Conservation (phyloP, 2,113 vertebrate species). For the Acanthochromis polyacanthus region DNA sequence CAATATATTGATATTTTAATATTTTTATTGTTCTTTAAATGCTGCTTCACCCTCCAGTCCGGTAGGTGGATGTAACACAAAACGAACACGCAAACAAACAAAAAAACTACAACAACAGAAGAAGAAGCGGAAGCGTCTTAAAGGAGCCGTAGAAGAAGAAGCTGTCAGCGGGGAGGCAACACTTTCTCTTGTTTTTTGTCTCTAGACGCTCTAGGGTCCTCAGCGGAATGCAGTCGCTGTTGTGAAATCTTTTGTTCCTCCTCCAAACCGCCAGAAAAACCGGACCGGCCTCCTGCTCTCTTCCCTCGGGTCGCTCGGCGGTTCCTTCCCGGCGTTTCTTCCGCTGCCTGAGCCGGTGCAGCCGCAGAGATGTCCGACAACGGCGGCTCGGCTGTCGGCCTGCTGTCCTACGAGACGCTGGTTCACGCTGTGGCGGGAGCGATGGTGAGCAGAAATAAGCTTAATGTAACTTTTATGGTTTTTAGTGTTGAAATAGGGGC, state of each 20-base stretch:
- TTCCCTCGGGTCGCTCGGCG: neutral
- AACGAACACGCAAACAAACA: no score
- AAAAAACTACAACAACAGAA: neutral
- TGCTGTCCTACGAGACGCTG: constrained; percentile 86
- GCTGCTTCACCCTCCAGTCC: neutral
- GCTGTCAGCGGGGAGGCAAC: constrained; percentile 17
- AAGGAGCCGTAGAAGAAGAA: neutral
- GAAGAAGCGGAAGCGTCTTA: no score
- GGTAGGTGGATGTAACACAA: neutral
- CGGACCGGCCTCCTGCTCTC: neutral
- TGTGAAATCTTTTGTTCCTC: neutral
- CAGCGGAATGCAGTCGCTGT: neutral
- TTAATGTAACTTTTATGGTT: no score
- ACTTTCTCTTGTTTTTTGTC: neutral
- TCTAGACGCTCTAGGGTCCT: fast-evolving
- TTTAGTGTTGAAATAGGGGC: neutral
- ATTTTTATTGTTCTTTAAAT: neutral
- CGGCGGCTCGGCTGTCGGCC: constrained; percentile 56
- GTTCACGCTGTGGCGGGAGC: constrained; percentile 87
- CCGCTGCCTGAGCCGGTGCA: constrained; percentile 6
- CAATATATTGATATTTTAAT: neutral
- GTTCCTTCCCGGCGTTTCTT: neutral
- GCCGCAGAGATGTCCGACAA: constrained; percentile 75
- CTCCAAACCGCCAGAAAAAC: neutral
- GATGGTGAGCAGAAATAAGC: constrained; percentile 72